Evolutionary conservation across 2,113 vertebrate genomes (phyloP).

Genomic region (Meriones unguiculatus): DNA sequence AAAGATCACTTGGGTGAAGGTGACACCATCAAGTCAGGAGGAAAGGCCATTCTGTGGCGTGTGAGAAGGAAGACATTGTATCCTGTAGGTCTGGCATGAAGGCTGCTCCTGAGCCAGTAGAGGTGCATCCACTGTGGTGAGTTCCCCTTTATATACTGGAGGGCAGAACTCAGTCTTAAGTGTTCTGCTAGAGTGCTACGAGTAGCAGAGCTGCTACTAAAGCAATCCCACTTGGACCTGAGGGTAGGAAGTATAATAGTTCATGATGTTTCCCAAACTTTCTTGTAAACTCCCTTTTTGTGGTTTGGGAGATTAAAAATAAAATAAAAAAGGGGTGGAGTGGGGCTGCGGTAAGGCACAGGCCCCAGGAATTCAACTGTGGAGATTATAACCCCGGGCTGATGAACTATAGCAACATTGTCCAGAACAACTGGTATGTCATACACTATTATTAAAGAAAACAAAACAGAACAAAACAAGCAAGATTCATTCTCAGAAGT

Average conservation of each 20-base stretch:
- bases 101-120: neutral
- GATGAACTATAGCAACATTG: neutral
- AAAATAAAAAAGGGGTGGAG: neutral
- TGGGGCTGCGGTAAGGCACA: neutral
- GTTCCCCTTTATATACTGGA: fast-evolving
- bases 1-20: neutral
- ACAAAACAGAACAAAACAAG: neutral
- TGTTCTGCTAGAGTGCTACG: neutral
- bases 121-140: neutral
- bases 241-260: fast-evolving
- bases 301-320: neutral
- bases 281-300: neutral
- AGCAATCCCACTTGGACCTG: neutral
- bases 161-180: neutral
- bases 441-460: neutral
- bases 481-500: neutral
- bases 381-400: neutral
- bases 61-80: too few relatives aligned
- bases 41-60: neutral
- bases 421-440: neutral
- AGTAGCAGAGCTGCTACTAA: neutral
- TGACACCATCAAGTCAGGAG: neutral
- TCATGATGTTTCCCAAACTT: neutral
- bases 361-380: neutral
- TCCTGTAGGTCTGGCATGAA: neutral